phyloP scores from a whole-genome alignment of 2,797 vertebrate genomes.

The Loriculus beryllinus region DNA sequence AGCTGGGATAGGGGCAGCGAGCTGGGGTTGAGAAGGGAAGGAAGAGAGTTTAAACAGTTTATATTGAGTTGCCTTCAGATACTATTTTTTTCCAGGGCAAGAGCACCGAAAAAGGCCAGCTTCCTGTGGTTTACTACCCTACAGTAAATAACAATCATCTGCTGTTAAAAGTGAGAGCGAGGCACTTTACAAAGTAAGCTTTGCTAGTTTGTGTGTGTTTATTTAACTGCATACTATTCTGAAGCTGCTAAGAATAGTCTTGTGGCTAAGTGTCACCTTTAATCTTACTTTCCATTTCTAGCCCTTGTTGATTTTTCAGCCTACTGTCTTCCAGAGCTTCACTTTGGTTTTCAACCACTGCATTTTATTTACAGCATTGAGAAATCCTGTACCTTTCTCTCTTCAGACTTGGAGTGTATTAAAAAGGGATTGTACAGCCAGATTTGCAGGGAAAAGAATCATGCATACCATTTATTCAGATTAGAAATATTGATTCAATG shows the following conservation, averaged over 20 bases:
- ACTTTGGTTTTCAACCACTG: conserved; percentile 39
- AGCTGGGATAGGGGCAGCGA: not conserved
- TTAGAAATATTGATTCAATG: conserved; percentile 39
- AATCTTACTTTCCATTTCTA: conserved; percentile 73
- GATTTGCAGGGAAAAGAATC: conserved; percentile 11
- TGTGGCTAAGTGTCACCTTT: conserved; percentile 55
- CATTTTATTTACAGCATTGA: conserved; percentile 58
- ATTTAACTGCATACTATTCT: conserved; percentile 50
- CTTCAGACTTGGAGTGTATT: not conserved
- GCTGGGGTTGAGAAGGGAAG: not conserved
- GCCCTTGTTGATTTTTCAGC: conserved; percentile 63
- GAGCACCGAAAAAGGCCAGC: conserved; percentile 21
- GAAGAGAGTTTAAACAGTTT: not conserved
- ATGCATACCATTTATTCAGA: not conserved
- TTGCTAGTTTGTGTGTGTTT: not conserved
- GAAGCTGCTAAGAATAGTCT: conserved; percentile 60
- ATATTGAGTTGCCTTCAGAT: not conserved
- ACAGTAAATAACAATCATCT: conserved; percentile 58
- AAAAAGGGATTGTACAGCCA: conserved; percentile 1
- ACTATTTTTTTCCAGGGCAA: not conserved
- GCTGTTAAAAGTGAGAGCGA: conserved; percentile 39
- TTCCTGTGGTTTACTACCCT: conserved; percentile 33
- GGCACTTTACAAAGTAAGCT: conserved; percentile 20
- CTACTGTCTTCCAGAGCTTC: conserved; percentile 44
- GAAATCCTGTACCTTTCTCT: conserved; percentile 20